Evolutionary conservation across 2,888 invertebrate genomes (phyloP).

Genomic region (Euproctis similis): DNA sequence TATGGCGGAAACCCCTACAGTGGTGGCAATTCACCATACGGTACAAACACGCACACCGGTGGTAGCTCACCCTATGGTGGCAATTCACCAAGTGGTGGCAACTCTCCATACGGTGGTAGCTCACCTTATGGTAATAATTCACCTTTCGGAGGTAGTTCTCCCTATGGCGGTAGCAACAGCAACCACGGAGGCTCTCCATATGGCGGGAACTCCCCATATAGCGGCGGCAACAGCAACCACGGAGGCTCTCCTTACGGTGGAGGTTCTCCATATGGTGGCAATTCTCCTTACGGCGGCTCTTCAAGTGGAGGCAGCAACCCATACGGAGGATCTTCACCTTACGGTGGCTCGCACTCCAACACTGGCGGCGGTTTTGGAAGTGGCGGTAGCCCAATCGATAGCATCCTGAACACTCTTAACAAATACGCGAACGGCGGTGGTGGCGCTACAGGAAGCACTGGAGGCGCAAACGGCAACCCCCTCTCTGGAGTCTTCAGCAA

Average conservation of each 20-base stretch:
- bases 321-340: conserved; percentile 12
- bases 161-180: conserved; percentile 21
- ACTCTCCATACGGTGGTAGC: conserved; percentile 16
- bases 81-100: conserved; percentile 12
- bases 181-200: conserved; percentile 16
- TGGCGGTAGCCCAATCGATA: conserved; percentile 38
- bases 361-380: conserved; percentile 23
- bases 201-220: conserved; percentile 21
- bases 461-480: conserved; percentile 10
- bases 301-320: conserved; percentile 25
- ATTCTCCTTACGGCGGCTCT: conserved; percentile 20
- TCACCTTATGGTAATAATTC: conserved; percentile 19
- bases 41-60: conserved; percentile 23
- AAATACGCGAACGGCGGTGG: conserved; percentile 42
- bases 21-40: conserved; percentile 17
- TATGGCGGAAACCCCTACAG: conserved; percentile 23
- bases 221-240: conserved; percentile 28
- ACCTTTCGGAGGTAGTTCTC: conserved; percentile 27
- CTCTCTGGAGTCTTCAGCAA: conserved; percentile 35
- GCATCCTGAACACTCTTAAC: conserved; percentile 41
- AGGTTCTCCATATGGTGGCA: conserved; percentile 27
- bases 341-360: conserved; percentile 22
- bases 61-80: conserved; percentile 27
- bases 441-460: conserved; percentile 20
- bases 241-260: conserved; percentile 32